Conservation (phyloP, 2,113 vertebrate genomes). For the Corvus cornix region DNA sequence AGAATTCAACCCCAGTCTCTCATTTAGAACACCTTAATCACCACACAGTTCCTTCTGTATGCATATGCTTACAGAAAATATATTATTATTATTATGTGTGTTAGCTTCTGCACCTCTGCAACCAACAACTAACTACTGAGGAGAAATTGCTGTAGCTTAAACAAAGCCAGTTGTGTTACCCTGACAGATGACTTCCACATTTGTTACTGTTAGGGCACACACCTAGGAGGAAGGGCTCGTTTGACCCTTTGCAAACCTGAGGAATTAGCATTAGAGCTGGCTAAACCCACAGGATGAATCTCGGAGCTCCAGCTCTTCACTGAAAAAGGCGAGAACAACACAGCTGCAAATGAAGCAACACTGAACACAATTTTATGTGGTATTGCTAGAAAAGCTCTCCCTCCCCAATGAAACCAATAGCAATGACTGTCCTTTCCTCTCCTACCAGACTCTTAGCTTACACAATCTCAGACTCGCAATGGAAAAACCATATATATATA, state of each 20-base stretch:
- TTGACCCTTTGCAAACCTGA: not conserved
- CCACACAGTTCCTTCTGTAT: not conserved
- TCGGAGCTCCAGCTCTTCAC: rapidly evolving
- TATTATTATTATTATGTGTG: not conserved
- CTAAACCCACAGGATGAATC: not conserved
- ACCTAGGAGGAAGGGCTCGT: not conserved
- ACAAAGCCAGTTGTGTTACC: not conserved
- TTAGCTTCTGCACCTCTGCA: not conserved
- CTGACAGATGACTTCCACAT: not conserved
- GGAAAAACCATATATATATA: not conserved
- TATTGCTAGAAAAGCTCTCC: not conserved
- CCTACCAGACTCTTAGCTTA: not conserved
- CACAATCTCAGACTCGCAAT: not conserved
- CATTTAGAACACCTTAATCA: not conserved
- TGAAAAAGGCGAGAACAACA: not conserved
- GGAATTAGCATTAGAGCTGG: not conserved
- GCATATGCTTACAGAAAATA: not conserved
- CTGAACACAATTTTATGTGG: not conserved
- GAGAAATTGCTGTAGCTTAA: not conserved
- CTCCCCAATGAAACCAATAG: not conserved
- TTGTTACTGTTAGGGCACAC: not conserved
- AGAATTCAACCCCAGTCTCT: not conserved
- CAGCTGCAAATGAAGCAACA: not conserved
- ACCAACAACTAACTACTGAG: not conserved
- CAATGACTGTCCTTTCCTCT: not conserved